Evolutionary conservation across 1,140 invertebrate species (phyloP), one percentile per base, ranked within the genome.

Genomic region (Dermatophagoides farinae): DNA sequence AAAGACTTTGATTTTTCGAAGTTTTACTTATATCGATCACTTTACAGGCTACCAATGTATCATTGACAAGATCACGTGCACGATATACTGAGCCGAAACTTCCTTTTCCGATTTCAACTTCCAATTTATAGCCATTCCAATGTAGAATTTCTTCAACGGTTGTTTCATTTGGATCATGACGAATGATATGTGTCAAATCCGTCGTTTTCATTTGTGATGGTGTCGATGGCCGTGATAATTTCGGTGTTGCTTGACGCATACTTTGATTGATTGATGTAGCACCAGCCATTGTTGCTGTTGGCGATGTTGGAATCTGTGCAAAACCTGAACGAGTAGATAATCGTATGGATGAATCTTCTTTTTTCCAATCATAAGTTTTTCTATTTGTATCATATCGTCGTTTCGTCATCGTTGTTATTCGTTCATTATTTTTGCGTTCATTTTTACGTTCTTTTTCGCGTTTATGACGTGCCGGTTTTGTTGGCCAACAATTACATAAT

Each of bases 21-120:
- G 16, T 0, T 40, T 38, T 57, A 47, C 5, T 38, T 20, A 61
- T 54, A 14, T 63, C 61, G 12, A 65, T 65, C 14, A 61, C 57
- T 43, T 64, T 65, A 37, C 49, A 51, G 14, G 62, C 62, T 0
- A 61, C 39, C 14, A 41, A 18, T 1, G 41, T 8, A 1, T 50
- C 12, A 16, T 63, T 53, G 9, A 14, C 39, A 0, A 50, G 9
- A 20, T 23, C 31, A 23, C n/a, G 20, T 9, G 58, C 44, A 37
- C 58, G 64, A 51, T 38, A 62, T 12, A 65, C 55, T 2, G 39
- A 31, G 23, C 40, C 55, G 23, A 62, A 61, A 12, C 43, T 57
- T 14, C 64, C 64, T 16, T 62, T 43, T 16, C 61, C 64, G 6
- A 65, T 6, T 38, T 57, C 46, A 12, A 49, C 49, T 11, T 57